Conservation (phyloP, 1,140 invertebrate genomes). For the Tribolium castaneum region DNA sequence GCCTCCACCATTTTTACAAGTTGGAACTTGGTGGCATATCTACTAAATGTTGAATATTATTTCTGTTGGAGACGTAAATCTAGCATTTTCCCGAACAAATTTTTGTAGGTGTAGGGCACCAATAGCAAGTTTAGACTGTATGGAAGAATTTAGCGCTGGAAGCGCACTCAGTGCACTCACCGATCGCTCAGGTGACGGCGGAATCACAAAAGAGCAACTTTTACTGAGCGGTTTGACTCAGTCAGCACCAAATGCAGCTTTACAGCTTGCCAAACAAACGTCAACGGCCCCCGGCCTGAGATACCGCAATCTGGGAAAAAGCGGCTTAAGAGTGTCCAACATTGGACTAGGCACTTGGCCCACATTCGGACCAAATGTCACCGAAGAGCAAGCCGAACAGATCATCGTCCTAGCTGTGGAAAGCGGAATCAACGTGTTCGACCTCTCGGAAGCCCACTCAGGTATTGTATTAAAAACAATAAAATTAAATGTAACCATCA, state of each 20-base stretch:
- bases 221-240: slow-evolving; percentile 63
- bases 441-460: slow-evolving; percentile 94
- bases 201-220: slow-evolving; percentile 62
- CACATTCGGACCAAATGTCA: slow-evolving; percentile 80
- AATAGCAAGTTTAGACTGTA: slow-evolving; percentile 91
- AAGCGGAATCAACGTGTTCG: slow-evolving; percentile 96
- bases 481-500: neutral
- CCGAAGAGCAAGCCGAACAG: slow-evolving; percentile 90
- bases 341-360: slow-evolving; percentile 94
- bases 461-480: slow-evolving; percentile 62
- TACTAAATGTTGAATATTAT: no score
- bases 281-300: slow-evolving; percentile 80
- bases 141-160: slow-evolving; percentile 87
- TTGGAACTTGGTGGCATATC: no score
- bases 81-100: neutral
- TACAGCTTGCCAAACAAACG: slow-evolving; percentile 67
- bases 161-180: slow-evolving; percentile 64
- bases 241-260: slow-evolving; percentile 61
- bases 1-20: no score
- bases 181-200: slow-evolving; percentile 64
- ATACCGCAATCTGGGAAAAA: slow-evolving; percentile 93
- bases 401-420: slow-evolving; percentile 94
- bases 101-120: slow-evolving; percentile 84
- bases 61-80: no score
- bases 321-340: slow-evolving; percentile 90